Conservation (phyloP, 2,113 vertebrate genomes). For the Puffinus mauretanicus region DNA sequence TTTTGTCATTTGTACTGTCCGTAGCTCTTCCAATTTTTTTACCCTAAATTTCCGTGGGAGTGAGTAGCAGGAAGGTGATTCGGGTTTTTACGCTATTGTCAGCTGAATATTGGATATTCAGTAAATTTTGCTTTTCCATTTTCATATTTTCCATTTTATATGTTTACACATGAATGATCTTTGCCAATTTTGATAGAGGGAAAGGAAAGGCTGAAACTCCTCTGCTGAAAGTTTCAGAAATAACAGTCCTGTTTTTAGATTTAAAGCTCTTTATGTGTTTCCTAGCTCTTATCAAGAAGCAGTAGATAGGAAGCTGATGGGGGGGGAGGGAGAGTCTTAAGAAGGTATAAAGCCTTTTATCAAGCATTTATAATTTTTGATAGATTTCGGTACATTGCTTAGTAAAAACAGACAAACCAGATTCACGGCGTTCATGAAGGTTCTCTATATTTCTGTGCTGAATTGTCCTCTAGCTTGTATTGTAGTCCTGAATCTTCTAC, state of each 20-base stretch:
- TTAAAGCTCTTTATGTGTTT: background rate
- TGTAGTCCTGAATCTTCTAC: background rate
- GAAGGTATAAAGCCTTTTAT: background rate
- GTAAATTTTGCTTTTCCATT: background rate
- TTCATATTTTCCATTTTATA: background rate
- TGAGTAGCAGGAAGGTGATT: background rate
- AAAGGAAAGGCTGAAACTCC: background rate
- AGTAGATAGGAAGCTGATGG: background rate
- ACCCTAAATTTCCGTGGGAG: background rate
- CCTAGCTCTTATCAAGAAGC: background rate
- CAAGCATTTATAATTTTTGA: background rate
- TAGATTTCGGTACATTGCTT: background rate
- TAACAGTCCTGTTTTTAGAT: background rate
- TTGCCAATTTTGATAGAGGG: background rate
- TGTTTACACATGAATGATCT: background rate
- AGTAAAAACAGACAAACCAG: background rate
- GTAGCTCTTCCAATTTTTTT: background rate
- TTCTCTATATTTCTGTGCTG: background rate
- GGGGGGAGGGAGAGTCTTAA: background rate
- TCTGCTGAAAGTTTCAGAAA: background rate
- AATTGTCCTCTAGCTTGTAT: accelerated
- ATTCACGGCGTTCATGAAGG: background rate
- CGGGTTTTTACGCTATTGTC: background rate
- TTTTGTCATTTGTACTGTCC: background rate
- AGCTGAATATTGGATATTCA: background rate